Conservation (phyloP, 2,797 vertebrate genomes). For the Sphenodon punctatus region DNA sequence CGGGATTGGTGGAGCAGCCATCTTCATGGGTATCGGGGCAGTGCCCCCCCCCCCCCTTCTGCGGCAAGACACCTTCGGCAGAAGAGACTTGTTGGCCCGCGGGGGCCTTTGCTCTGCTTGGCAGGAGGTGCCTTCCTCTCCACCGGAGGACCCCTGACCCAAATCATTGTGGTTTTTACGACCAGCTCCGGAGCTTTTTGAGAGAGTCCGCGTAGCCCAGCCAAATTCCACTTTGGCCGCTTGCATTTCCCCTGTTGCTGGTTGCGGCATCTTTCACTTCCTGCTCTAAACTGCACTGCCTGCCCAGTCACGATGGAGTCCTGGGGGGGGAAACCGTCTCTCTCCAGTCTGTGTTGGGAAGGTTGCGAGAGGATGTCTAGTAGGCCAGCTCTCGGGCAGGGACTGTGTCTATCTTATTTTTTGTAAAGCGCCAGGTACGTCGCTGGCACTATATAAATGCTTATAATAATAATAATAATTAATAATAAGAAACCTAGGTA, state of each 20-base stretch:
- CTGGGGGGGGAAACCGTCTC: neutral
- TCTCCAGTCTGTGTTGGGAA: neutral
- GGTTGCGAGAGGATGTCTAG: neutral
- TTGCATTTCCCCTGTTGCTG: neutral
- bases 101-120: fast-evolving
- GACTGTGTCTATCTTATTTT: too few species aligned
- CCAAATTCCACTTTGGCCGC: neutral
- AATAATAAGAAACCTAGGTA: too few species aligned
- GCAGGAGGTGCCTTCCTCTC: neutral
- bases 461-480: too few species aligned
- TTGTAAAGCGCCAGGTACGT: too few species aligned
- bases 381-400: too few species aligned
- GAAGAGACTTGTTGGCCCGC: neutral
- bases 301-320: too few species aligned
- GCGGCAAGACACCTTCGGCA: neutral
- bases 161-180: neutral
- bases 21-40: slow-evolving; percentile 67
- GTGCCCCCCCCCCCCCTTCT: neutral
- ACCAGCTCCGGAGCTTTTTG: neutral
- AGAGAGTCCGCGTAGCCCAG: neutral
- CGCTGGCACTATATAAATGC: too few species aligned
- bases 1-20: slow-evolving; percentile 74
- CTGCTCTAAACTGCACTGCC: neutral
- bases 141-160: neutral
- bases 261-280: neutral